These are phyloP conservation scores for Hemicentrotus pulcherrimus DNA, from an alignment of 35 echinoderm and acorn worm species.

Conservation along the genomic window DNA sequence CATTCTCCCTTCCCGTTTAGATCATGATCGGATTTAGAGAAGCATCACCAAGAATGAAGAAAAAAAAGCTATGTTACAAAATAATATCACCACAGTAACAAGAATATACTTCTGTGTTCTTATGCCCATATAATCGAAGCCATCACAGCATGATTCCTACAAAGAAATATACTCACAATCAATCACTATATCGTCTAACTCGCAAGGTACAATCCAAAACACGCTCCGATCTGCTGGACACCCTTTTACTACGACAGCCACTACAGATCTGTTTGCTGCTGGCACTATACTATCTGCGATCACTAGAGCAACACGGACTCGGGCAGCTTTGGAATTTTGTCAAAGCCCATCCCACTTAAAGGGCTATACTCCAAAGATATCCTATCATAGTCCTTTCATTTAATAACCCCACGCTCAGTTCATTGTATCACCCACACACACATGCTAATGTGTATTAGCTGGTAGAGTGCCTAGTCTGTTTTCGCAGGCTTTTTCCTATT, in stretches of 20 bases:
- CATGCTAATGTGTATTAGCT: neutral
- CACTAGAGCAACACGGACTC: neutral
- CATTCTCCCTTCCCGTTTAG: too few species aligned
- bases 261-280: neutral
- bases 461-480: neutral
- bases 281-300: neutral
- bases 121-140: too few species aligned
- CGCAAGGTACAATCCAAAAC: neutral
- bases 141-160: neutral
- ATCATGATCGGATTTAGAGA: too few species aligned
- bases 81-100: too few species aligned
- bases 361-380: neutral
- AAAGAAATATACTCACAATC: neutral
- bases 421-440: neutral
- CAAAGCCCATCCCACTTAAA: constrained; percentile 10
- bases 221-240: neutral
- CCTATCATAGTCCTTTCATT: neutral
- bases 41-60: too few species aligned
- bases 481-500: neutral
- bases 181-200: neutral
- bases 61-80: too few species aligned
- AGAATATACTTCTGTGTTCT: too few species aligned
- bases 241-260: neutral
- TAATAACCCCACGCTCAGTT: neutral
- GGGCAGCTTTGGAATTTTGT: neutral